Percentiles rank a stretch among this genome's conserved stretches.
Evolutionary conservation across 2,113 vertebrate genomes (phyloP).

Genomic region (Regulus satrapa): DNA sequence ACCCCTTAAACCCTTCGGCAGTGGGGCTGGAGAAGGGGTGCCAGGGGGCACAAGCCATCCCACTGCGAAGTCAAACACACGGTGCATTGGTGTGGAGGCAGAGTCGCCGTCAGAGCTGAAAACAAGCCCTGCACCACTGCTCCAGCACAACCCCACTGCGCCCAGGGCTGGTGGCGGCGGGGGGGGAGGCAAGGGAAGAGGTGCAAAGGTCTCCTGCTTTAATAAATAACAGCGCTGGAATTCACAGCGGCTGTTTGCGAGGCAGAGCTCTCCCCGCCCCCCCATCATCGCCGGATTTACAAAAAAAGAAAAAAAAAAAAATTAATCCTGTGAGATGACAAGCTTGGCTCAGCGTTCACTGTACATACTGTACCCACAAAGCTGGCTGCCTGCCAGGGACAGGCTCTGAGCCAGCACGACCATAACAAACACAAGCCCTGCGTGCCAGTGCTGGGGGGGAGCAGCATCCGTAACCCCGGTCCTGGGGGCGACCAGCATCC

Average conservation of each 20-base stretch:
- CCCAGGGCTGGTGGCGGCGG: not conserved
- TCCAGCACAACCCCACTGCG: not conserved
- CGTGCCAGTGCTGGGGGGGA: slow-evolving; percentile 45
- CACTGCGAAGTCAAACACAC: not conserved
- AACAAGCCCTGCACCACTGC: not conserved
- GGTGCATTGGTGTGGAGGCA: not conserved
- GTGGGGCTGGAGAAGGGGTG: no score
- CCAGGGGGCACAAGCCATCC: not conserved
- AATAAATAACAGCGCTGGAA: slow-evolving; percentile 57
- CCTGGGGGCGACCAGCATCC: not conserved
- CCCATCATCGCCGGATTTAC: slow-evolving; percentile 35
- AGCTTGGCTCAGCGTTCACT: slow-evolving; percentile 88
- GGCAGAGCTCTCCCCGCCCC: slow-evolving; percentile 31
- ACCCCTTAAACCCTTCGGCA: not conserved
- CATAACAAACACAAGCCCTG: slow-evolving; percentile 81
- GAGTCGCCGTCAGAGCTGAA: slow-evolving; percentile 29
- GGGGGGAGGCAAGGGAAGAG: not conserved
- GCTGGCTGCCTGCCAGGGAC: slow-evolving; percentile 82
- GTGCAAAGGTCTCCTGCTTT: slow-evolving; percentile 56
- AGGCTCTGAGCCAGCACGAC: slow-evolving; percentile 80
- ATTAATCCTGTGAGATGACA: slow-evolving; percentile 73
- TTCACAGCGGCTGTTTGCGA: slow-evolving; percentile 42
- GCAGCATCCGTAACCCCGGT: not conserved
- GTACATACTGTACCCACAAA: slow-evolving; percentile 98
- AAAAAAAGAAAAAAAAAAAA: slow-evolving; percentile 25